These are phyloP conservation scores for Caenorhabditis panamensis DNA, from an alignment of 2,888 invertebrate species.

Conservation along the genomic window DNA sequence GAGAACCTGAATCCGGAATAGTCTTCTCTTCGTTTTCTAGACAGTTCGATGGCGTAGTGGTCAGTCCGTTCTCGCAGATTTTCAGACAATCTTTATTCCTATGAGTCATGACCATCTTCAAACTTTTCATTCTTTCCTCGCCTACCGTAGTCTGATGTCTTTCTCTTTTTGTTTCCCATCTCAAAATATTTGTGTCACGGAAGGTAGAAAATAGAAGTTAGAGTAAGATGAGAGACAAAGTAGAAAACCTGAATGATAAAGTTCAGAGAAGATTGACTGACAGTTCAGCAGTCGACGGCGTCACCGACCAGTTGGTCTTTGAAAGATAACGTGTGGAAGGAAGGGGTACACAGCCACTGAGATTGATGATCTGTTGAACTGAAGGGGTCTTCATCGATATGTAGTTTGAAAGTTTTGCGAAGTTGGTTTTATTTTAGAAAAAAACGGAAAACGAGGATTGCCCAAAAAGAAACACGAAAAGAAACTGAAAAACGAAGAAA, in stretches of 20 bases:
- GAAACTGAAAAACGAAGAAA: constrained; percentile 1
- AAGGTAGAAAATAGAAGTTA: not conserved
- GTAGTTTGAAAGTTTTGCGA: constrained; percentile 2
- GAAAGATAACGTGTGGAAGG: constrained; percentile 42
- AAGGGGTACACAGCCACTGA: constrained; percentile 19
- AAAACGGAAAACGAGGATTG: not conserved
- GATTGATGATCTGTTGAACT: constrained; percentile 7
- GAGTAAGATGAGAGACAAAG: constrained; percentile 5
- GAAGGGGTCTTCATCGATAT: too few relatives aligned
- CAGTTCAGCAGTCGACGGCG: constrained; percentile 48
- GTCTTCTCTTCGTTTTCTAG: not conserved
- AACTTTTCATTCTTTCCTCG: not conserved
- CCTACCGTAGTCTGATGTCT: not conserved
- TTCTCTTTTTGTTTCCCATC: constrained; percentile 1
- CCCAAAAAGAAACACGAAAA: constrained; percentile 18
- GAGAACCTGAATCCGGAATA: not conserved
- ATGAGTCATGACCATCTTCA: not conserved
- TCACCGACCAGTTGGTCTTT: constrained; percentile 52
- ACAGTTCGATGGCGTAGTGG: not conserved
- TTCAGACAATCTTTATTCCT: not conserved
- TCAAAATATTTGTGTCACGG: not conserved
- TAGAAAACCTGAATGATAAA: constrained; percentile 11
- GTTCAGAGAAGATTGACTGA: constrained; percentile 48
- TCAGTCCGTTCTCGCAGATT: not conserved
- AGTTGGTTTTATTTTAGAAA: not conserved